Evolutionary conservation across 2,888 invertebrate genomes (phyloP).

Genomic region (Scelioninae gen. 2): DNA sequence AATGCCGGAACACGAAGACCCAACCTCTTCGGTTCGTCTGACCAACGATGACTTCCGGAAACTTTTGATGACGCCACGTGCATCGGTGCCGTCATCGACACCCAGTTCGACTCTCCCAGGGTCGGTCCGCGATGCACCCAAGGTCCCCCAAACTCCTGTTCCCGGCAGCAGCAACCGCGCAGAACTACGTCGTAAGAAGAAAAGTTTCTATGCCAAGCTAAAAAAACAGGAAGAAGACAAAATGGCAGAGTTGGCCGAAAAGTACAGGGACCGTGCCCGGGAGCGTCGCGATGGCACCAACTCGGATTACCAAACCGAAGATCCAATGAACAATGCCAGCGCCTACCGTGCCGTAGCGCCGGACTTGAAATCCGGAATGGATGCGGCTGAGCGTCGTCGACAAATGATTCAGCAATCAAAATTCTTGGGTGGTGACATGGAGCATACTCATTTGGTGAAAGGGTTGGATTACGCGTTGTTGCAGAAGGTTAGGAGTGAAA

Average conservation of each 20-base stretch:
- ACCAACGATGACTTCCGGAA: constrained; percentile 99
- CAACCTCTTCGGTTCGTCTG: constrained; percentile 82
- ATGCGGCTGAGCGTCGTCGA: constrained; percentile 94
- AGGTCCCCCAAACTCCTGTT: constrained; percentile 69
- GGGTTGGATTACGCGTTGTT: constrained; percentile 94
- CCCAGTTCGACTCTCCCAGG: constrained; percentile 78
- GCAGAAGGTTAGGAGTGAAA: constrained; percentile 91
- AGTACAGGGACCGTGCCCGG: constrained; percentile 92
- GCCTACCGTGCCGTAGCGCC: constrained; percentile 97
- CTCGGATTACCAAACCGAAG: constrained; percentile 88
- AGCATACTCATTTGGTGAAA: constrained; percentile 99
- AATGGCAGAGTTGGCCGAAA: constrained; percentile 93
- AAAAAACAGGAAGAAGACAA: constrained; percentile 97
- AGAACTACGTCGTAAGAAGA: constrained; percentile 92
- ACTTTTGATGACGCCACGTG: constrained; percentile 94
- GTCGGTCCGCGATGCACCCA: constrained; percentile 80
- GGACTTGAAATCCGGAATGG: constrained; percentile 93
- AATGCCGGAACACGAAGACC: constrained; percentile 74
- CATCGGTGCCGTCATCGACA: constrained; percentile 79
- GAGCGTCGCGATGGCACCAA: constrained; percentile 91
- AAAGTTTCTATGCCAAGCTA: constrained; percentile 93
- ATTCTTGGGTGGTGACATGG: constrained; percentile 99
- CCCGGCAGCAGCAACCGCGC: constrained; percentile 77
- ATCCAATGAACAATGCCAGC: constrained; percentile 90
- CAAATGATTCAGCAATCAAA: constrained; percentile 98